These are phyloP conservation scores for Spodoptera litura DNA, from an alignment of 1,140 invertebrate species.

Conservation along the genomic window DNA sequence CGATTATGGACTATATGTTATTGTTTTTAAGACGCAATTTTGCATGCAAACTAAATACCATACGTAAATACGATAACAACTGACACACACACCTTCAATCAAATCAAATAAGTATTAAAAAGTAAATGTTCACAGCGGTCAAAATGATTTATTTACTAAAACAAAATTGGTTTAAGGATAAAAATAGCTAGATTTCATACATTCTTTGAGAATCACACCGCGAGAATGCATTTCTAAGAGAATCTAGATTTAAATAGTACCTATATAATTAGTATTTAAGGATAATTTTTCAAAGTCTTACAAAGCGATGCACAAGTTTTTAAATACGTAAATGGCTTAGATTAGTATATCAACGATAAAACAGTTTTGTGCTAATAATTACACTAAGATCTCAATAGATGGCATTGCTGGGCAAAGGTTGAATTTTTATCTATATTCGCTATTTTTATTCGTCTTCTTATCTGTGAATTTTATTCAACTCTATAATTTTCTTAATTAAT, in stretches of 20 bases:
- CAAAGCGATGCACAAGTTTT: constrained; percentile 42
- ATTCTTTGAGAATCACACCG: constrained; percentile 18
- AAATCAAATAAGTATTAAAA: background rate
- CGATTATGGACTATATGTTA: too few species aligned
- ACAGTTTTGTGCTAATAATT: constrained; percentile 27
- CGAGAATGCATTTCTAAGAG: constrained; percentile 38
- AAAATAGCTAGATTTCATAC: constrained; percentile 18
- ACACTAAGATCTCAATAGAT: constrained; percentile 38
- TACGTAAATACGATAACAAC: background rate
- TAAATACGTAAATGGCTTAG: constrained; percentile 47
- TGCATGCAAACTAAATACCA: background rate
- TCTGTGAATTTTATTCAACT: too few species aligned
- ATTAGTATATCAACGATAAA: constrained; percentile 31
- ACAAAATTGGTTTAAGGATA: constrained; percentile 1
- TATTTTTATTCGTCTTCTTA: too few species aligned
- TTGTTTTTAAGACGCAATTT: too few species aligned
- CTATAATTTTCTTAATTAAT: too few species aligned
- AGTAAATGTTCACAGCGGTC: background rate
- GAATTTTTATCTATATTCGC: background rate
- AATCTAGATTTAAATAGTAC: constrained; percentile 10
- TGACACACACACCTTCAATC: background rate
- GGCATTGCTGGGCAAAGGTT: constrained; percentile 18
- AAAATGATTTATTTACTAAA: constrained; percentile 15
- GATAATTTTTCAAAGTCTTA: constrained; percentile 41
- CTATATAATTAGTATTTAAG: constrained; percentile 22